Percentiles rank a stretch among this genome's conserved stretches.
Conservation (phyloP, 2,797 vertebrate genomes). For the Lindbergichthys nudifrons region DNA sequence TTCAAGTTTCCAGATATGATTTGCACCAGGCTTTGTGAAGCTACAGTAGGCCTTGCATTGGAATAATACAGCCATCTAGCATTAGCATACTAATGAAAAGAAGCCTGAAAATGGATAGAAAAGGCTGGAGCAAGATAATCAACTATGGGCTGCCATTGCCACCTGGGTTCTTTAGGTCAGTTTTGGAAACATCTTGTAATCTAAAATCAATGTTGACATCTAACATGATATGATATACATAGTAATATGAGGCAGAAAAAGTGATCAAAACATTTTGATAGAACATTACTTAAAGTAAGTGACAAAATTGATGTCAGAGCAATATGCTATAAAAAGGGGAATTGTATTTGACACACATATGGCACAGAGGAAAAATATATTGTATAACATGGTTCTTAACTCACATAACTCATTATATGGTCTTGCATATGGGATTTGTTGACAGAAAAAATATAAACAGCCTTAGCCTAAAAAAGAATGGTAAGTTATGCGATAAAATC, state of each 20-base stretch:
- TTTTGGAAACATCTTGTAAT: slow-evolving; percentile 6
- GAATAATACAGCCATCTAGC: slow-evolving; percentile 1
- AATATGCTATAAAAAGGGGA: too few relatives aligned
- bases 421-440: background rate
- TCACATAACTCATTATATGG: too few relatives aligned
- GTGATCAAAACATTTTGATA: background rate
- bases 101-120: background rate
- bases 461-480: background rate
- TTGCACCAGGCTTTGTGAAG: slow-evolving; percentile 11
- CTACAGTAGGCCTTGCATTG: background rate
- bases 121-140: slow-evolving; percentile 8
- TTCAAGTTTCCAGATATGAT: slow-evolving; percentile 14
- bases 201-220: background rate
- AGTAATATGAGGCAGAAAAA: background rate
- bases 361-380: too few relatives aligned
- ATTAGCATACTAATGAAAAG: slow-evolving; percentile 20
- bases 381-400: too few relatives aligned
- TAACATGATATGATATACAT: background rate
- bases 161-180: background rate
- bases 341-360: too few relatives aligned
- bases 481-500: background rate
- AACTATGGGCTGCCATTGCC: background rate
- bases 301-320: too few relatives aligned
- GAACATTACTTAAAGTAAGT: too few relatives aligned
- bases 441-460: background rate